These are phyloP conservation scores for Linnaemya vulpina DNA, from an alignment of 2,888 invertebrate genomes.

Conservation along the genomic window DNA sequence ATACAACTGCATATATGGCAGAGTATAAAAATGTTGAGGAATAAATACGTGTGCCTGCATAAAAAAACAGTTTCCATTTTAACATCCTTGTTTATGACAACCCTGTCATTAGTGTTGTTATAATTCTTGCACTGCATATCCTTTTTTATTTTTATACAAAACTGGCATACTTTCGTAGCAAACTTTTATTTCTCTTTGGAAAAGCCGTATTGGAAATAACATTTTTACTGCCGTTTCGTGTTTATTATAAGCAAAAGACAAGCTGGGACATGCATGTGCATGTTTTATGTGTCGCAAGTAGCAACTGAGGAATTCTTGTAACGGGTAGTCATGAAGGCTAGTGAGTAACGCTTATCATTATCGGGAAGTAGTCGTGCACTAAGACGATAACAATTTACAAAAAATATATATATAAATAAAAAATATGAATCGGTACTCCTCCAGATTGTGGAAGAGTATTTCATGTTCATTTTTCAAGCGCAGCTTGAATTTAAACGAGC, in stretches of 20 bases:
- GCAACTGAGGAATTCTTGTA: too few species aligned
- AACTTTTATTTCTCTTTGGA: slow-evolving; percentile 1
- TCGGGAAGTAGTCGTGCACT: too few species aligned
- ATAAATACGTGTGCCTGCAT: slow-evolving; percentile 31
- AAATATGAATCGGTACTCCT: too few species aligned
- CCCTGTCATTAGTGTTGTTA: slow-evolving; percentile 45
- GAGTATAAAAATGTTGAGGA: too few species aligned
- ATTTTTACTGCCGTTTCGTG: not conserved
- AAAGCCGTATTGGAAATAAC: slow-evolving; percentile 30
- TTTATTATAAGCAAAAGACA: not conserved
- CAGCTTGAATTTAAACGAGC: too few species aligned
- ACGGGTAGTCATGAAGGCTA: too few species aligned
- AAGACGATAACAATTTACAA: too few species aligned
- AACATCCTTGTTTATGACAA: slow-evolving; percentile 58
- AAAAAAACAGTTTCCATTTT: slow-evolving; percentile 33
- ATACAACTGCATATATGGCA: too few species aligned
- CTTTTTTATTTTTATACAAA: slow-evolving; percentile 17
- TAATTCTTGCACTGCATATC: slow-evolving; percentile 6
- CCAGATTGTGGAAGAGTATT: too few species aligned
- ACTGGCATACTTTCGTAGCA: not conserved
- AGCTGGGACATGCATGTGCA: not conserved
- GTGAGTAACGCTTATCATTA: too few species aligned
- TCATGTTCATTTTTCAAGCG: too few species aligned
- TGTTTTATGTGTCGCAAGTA: not conserved
- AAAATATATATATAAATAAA: too few species aligned